Evolutionary conservation across 2,113 vertebrate species (phyloP), one percentile per base, ranked within the genome.

Genomic region (Eudyptes chrysolophus): DNA sequence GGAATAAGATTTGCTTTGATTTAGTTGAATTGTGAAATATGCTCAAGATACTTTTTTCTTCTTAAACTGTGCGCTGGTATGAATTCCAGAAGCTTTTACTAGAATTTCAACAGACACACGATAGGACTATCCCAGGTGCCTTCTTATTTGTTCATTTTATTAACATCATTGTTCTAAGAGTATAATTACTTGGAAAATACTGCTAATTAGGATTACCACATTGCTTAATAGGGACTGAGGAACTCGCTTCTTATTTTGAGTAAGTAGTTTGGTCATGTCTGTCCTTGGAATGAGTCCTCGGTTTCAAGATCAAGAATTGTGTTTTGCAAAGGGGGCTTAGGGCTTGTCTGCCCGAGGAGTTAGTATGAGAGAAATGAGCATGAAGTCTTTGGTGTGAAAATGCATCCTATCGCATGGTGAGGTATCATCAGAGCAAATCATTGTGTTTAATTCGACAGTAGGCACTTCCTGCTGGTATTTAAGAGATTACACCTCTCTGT

Each of bases 301-400:
- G 19, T 30, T 78, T 77, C 51, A 29, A 32, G 58, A 85, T 40
- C 0, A 0, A 64, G 51, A 61, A 40, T 2, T 42, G 24, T 42
- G 44, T 60, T 83, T 83, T 80, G 54, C 49, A 21, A 21, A 44
- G 4, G 26, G 57, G 13, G 17, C 64, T 81, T 29, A 4, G 51
- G 30, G 26, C 29, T 66, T 10, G 29, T 61, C 46, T 61, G 54
- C 40, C 38, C 0, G 0, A n/a, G 32, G 49, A 77, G 36, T 46
- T 9, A 0, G 0, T 27, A 14, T 1, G 3, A 17, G 61, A 54
- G 49, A 40, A 25, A 6, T 1, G 21, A 60, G 38, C 5, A 0
- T 36, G 32, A 55, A 77, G 46, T 6, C 64, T 91, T 71, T 74
- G 60, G 69, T 69, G 72, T 34, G 61, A 80, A 68, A 82, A 18